These are phyloP conservation scores for Eulemur albifrons DNA, from an alignment of 2,797 vertebrate species.

Conservation along the genomic window DNA sequence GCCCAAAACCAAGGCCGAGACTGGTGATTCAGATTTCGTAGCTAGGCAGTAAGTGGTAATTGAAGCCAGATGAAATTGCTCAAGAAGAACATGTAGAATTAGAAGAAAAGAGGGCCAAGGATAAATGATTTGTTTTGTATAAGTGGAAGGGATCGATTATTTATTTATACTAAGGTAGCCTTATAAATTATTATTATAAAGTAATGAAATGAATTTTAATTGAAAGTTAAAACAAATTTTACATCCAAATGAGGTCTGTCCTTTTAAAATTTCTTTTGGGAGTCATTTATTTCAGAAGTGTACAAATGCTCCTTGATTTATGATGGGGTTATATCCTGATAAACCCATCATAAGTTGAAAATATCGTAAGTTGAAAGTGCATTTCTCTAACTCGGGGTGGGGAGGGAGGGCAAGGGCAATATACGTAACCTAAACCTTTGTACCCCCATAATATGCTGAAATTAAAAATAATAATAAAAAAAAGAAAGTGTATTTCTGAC, in stretches of 20 bases:
- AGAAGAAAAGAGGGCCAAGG: background rate
- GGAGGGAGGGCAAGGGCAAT: too few species aligned
- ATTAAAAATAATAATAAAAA: too few species aligned
- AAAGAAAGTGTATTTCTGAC: background rate
- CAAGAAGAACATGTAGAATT: background rate
- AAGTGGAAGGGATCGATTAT: background rate
- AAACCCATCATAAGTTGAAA: background rate
- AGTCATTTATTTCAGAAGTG: background rate
- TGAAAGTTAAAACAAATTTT: conserved; percentile 10
- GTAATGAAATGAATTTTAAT: background rate
- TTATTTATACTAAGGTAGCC: background rate
- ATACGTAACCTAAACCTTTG: too few species aligned
- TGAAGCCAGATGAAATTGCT: background rate
- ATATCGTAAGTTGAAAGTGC: background rate
- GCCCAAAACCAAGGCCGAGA: background rate
- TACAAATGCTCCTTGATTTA: background rate
- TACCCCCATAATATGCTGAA: too few species aligned
- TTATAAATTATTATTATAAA: conserved; percentile 10
- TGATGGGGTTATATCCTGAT: background rate
- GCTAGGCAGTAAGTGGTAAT: background rate
- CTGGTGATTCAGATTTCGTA: background rate
- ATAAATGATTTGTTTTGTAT: background rate
- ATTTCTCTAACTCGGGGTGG: background rate
- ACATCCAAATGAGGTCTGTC: background rate
- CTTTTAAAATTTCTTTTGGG: background rate